These are phyloP conservation scores for Bergia sp. DNA, from an alignment of 92 coral and sea anemone species.

Conservation along the genomic window DNA sequence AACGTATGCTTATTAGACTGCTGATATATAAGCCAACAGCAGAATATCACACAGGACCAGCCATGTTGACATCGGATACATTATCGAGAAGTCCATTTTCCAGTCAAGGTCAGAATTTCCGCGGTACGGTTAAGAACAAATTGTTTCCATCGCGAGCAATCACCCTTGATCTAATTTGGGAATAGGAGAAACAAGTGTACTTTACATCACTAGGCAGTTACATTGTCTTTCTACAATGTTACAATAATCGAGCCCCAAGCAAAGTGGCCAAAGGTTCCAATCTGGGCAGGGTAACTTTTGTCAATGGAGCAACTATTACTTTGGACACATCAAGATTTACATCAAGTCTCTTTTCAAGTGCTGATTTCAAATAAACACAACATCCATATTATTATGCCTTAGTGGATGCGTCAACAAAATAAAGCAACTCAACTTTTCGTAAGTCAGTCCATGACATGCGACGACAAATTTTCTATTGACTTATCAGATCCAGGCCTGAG, in stretches of 20 bases:
- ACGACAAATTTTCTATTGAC: no score
- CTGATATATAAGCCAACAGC: conserved; percentile 59
- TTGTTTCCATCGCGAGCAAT: background rate
- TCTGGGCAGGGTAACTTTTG: background rate
- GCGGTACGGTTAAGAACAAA: background rate
- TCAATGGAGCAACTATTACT: background rate
- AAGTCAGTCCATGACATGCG: no score
- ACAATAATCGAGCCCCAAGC: background rate
- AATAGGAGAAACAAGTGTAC: background rate
- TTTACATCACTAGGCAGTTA: background rate
- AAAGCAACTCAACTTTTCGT: no score
- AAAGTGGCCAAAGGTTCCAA: background rate
- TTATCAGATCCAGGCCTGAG: no score
- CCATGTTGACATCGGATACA: conserved; percentile 56
- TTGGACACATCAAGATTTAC: no score
- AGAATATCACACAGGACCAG: conserved; percentile 54
- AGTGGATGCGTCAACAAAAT: no score
- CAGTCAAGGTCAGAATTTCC: background rate
- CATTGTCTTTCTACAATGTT: background rate
- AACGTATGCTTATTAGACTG: conserved; percentile 66
- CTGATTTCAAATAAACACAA: no score
- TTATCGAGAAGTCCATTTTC: conserved; percentile 50
- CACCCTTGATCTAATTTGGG: background rate
- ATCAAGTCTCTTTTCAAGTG: no score
- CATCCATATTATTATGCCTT: no score